Percentiles rank a stretch among this genome's conserved stretches.
Conservation (phyloP, 2,888 invertebrate species). For the Aphelenchoides bicaudatus region DNA sequence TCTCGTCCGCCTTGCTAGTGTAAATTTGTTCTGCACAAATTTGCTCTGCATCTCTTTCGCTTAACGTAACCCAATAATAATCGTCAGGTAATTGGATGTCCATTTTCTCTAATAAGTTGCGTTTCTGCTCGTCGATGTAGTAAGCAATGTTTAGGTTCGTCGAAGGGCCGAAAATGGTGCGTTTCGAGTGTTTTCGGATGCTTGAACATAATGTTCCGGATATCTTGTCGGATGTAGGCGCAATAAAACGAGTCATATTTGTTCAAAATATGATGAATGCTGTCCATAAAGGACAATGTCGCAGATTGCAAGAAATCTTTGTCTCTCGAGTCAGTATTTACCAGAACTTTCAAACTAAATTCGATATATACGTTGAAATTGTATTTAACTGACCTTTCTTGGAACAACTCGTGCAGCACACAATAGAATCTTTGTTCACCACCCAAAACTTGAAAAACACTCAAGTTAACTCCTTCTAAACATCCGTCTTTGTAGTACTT, state of each 20-base stretch:
- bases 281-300: neutral
- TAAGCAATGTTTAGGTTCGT: conserved; percentile 3
- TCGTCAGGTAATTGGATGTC: neutral
- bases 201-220: neutral
- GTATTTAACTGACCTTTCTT: neutral
- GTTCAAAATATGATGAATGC: conserved; percentile 1
- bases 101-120: neutral
- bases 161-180: conserved; percentile 1
- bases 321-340: neutral
- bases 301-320: neutral
- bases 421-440: neutral
- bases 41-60: conserved; percentile 1
- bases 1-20: conserved; percentile 6
- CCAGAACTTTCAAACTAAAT: conserved; percentile 8
- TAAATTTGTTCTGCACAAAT: conserved; percentile 7
- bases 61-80: neutral
- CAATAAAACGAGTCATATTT: neutral
- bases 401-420: neutral
- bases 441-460: neutral
- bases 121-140: neutral
- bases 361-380: neutral
- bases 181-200: neutral
- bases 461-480: neutral
- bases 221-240: neutral
- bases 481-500: neutral